These are phyloP conservation scores for Amblyteles armatorius DNA, from an alignment of 2,888 invertebrate genomes.

Conservation along the genomic window DNA sequence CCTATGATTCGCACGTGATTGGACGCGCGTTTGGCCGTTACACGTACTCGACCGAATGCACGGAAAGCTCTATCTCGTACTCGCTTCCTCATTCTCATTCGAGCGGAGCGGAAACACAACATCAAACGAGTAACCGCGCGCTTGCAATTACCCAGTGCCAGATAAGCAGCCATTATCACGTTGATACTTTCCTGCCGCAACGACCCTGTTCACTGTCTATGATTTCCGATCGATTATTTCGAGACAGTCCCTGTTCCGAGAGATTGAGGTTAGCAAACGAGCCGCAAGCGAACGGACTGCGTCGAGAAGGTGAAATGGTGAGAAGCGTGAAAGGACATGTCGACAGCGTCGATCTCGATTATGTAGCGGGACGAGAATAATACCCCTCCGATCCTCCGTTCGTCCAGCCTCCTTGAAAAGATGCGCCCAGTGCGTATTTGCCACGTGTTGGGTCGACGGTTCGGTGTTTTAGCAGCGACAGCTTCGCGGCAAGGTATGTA, in stretches of 20 bases:
- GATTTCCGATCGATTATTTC: too few species aligned
- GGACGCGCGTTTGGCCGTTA: slow-evolving; percentile 67
- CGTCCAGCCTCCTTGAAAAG: not conserved
- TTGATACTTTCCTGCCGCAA: too few species aligned
- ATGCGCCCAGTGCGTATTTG: slow-evolving; percentile 22
- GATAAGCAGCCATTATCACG: not conserved
- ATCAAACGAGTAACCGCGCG: slow-evolving; percentile 1
- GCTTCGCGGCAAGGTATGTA: slow-evolving; percentile 27
- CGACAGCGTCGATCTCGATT: not conserved
- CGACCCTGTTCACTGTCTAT: too few species aligned
- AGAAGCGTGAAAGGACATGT: not conserved
- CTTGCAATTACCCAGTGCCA: slow-evolving; percentile 12
- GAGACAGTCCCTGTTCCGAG: too few species aligned
- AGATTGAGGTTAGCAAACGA: too few species aligned
- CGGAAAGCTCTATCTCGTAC: slow-evolving; percentile 32
- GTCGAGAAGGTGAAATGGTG: too few species aligned
- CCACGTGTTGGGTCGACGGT: slow-evolving; percentile 5
- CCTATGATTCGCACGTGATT: slow-evolving; percentile 73
- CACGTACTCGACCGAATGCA: not conserved
- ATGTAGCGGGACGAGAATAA: not conserved
- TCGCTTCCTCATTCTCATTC: slow-evolving; percentile 28
- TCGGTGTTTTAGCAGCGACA: not conserved
- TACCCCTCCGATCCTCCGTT: not conserved
- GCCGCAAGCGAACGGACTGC: too few species aligned
- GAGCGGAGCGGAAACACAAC: slow-evolving; percentile 3